phyloP scores from a whole-genome alignment of 1,140 invertebrate species.

The Conus ventricosus region DNA sequence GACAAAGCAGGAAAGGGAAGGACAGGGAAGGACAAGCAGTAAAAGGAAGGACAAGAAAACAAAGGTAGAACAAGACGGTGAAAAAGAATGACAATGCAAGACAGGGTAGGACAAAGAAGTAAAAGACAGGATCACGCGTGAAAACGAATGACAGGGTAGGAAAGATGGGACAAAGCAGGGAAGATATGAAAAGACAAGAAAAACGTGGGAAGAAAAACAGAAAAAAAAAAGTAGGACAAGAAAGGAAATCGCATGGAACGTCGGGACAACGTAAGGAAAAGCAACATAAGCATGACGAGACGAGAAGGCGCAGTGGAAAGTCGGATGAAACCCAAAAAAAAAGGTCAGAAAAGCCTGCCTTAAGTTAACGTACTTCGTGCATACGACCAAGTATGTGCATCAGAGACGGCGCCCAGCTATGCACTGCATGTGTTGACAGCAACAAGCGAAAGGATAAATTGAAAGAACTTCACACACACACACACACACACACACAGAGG shows the following conservation, averaged over 20 bases:
- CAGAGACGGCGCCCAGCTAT: too few species aligned
- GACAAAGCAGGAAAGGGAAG: too few species aligned
- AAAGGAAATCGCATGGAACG: neutral
- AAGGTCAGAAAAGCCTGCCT: too few species aligned
- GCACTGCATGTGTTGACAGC: too few species aligned
- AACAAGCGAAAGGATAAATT: too few species aligned
- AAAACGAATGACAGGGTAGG: neutral
- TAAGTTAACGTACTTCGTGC: too few species aligned
- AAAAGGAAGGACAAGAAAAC: conserved; percentile 29
- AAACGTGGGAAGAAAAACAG: neutral
- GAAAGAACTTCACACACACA: too few species aligned
- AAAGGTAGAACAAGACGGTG: neutral
- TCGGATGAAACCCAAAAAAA: too few species aligned
- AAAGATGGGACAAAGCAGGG: neutral
- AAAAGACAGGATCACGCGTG: neutral
- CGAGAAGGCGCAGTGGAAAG: neutral
- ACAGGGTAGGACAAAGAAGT: neutral
- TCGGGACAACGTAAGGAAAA: neutral
- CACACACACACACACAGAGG: too few species aligned
- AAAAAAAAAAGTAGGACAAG: conserved; percentile 3
- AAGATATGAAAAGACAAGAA: too few species aligned
- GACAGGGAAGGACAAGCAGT: neutral
- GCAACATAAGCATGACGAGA: neutral
- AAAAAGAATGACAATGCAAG: conserved; percentile 35
- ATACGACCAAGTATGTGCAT: too few species aligned